Evolutionary conservation across 2,113 vertebrate genomes (phyloP), one percentile per base, ranked within the genome.

Genomic region (Gallinago media): DNA sequence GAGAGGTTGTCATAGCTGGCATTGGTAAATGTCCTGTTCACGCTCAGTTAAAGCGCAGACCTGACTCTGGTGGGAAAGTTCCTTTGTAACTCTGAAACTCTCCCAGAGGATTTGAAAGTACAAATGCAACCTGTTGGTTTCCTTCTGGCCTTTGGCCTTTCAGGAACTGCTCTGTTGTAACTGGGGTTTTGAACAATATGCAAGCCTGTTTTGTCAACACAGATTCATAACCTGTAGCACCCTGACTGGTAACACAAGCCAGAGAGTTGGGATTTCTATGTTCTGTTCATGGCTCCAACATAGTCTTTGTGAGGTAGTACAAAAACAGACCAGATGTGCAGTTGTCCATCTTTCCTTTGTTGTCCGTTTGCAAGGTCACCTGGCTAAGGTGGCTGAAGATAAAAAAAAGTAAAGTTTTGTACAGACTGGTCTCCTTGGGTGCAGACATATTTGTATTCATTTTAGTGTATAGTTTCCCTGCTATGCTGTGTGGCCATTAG

Each of bases 191-290:
- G 67, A 93, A 88, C 85, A 93, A 92, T 83, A 58, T 50, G 32
- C 50, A 20, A 67, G 73, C 55, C 44, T 96, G 85, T 97, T 96
- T 95, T 95, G 88, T 94, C 86, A 94, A 94, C 84, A 94, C 49
- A 85, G 80, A 36, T 72, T 21, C 52, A 54, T 89, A 95, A 88
- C 76, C 61, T 0, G 0, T 84, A 78, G 52, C 66, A 72, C 89
- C 31, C 34, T 85, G 56, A 34, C 62, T 94, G 77, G 72, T 94
- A 92, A 72, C 49, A 23, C 49, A 68, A 84, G 61, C 47, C 76
- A 40, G 72, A 76, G 85, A 88, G 47, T 40, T 92, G 62, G 17
- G 68, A 75, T 91, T 91, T 80, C 68, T 79, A 54, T 52, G 16
- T 89, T 93, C 58, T 71, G 17, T 72, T 92, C 44, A n/a, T 85